Conservation (phyloP, 1,140 invertebrate species). For the Drosophila pectinifera region DNA sequence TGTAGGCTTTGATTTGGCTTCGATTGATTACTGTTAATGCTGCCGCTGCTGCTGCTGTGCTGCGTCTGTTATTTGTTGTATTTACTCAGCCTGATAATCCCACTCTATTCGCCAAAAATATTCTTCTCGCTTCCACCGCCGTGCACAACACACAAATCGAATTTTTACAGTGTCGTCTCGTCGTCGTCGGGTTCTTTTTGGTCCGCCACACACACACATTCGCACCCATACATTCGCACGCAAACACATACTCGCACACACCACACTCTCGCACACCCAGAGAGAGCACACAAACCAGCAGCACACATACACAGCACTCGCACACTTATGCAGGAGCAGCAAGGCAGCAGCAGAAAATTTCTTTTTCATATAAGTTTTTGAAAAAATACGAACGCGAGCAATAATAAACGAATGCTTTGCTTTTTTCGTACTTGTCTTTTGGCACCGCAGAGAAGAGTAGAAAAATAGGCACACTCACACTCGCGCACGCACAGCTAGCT, state of each 20-base stretch:
- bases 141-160: conserved; percentile 76
- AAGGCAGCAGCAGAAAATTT: conserved; percentile 70
- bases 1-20: conserved; percentile 23
- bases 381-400: conserved; percentile 63
- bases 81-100: conserved; percentile 70
- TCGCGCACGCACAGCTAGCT: conserved; percentile 18
- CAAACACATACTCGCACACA: conserved; percentile 23
- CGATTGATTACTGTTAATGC: conserved; percentile 71
- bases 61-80: conserved; percentile 59
- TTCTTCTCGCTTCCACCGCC: conserved; percentile 59
- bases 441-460: conserved; percentile 38
- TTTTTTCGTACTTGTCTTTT: conserved; percentile 42
- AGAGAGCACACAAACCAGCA: conserved; percentile 44
- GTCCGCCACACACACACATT: conserved; percentile 64
- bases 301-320: conserved; percentile 26
- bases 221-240: conserved; percentile 26
- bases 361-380: conserved; percentile 69
- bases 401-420: conserved; percentile 53
- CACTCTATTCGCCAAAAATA: conserved; percentile 66
- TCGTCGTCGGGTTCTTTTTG: conserved; percentile 76
- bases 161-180: conserved; percentile 73
- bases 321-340: conserved; percentile 23
- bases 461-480: conserved; percentile 35
- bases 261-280: conserved; percentile 41
- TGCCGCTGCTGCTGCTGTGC: conserved; percentile 26